Evolutionary conservation across 2,113 vertebrate genomes (phyloP).

Genomic region (Pseudorhombus dupliciocellatus): DNA sequence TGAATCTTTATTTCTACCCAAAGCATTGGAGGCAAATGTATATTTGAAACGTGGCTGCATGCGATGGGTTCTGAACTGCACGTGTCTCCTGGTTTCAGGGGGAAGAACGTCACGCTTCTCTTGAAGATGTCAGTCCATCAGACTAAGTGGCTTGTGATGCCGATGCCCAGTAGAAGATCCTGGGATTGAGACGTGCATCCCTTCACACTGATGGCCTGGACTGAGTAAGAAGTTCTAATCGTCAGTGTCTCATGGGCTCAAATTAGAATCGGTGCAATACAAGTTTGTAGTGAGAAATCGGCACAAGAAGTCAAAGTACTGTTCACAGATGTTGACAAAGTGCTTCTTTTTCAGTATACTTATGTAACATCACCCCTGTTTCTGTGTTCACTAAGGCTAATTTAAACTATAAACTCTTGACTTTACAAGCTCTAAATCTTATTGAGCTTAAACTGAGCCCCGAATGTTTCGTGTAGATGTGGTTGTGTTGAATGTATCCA

Average conservation of each 20-base stretch:
- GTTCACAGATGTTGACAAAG: neutral
- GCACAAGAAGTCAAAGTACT: neutral
- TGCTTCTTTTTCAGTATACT: too few species aligned
- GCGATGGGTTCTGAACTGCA: neutral
- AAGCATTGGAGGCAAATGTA: neutral
- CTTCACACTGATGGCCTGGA: constrained; percentile 90
- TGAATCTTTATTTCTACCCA: neutral
- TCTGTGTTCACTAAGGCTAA: neutral
- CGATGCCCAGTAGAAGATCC: constrained; percentile 83
- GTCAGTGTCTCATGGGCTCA: neutral
- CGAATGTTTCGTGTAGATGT: neutral
- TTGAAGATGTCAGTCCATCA: constrained; percentile 74
- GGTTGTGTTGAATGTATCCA: constrained; percentile 1
- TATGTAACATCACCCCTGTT: neutral
- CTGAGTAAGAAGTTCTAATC: constrained; percentile 79
- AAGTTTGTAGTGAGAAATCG: neutral
- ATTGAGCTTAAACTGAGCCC: neutral
- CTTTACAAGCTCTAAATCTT: neutral
- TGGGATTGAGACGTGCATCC: constrained; percentile 82
- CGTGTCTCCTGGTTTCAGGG: constrained; percentile 67
- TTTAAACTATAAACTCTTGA: neutral
- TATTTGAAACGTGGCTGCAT: neutral
- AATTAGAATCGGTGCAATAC: neutral
- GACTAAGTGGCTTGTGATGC: constrained; percentile 75
- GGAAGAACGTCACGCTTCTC: constrained; percentile 58